Evolutionary conservation across 2,797 vertebrate genomes (phyloP), one percentile per base, ranked within the genome.

Genomic region (Propithecus deckenii): DNA sequence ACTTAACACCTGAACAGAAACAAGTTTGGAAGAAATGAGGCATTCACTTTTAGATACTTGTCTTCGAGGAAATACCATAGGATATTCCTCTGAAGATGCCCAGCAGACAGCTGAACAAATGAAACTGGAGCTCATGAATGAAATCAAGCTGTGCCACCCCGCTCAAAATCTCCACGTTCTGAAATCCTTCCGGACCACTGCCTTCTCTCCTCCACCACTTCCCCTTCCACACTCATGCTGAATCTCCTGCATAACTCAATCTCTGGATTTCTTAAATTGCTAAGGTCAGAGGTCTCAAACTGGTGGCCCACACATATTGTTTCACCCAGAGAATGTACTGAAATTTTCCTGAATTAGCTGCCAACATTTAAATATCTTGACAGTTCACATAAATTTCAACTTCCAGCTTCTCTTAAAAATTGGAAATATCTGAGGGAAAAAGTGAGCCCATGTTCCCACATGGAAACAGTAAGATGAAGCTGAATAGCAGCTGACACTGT

Each of bases 181-280:
- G 85, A 96, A 97, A 86, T 59, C 13, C 72, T 96, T 80, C 48
- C 76, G 79, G 55, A 86, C 43, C 80, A 91, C 30, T 76, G 48
- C 48, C 43, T 79, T 71, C 28, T 61, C 59, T 92, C 59, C 80
- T 96, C 78, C n/a, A 71, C 46, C 32, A 89, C 63, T 41, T 89
- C n/a, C 52, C 72, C 14, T 90, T 83, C 1, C 55, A 22, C 18
- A 92, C 13, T 79, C 50, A 91, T 0, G 13, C 46, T 46, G 0
- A 85, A 81, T 63, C 80, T 89, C 86, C 28, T 71, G 32, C 63
- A 65, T n/a, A 65, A 59, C 14, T 71, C 43, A 48, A 12, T 63
- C 65, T 87, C 69, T 91, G 15, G 15, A 89, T 48, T 74, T 81
- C 50, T 69, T 69, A 67, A 59, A 7, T 50, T 81, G 69, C 41